Percentiles rank a stretch among this genome's conserved stretches.
Evolutionary conservation across 2,797 vertebrate genomes (phyloP).

Genomic region (Chaetophractus vellerosus): DNA sequence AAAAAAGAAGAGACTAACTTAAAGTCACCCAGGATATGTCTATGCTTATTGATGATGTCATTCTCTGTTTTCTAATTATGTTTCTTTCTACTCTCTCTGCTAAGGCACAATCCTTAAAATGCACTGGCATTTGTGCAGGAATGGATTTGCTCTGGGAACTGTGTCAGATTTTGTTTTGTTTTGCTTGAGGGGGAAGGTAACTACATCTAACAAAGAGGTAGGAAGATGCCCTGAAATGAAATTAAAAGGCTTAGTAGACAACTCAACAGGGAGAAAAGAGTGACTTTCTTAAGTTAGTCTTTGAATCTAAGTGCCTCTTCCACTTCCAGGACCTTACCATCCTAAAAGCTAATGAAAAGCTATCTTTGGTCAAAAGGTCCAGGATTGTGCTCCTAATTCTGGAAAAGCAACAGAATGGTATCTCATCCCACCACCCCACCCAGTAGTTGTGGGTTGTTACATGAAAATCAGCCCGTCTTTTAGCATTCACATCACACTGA

Average conservation of each 20-base stretch:
- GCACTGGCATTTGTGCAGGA: slow-evolving; percentile 34
- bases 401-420: slow-evolving; percentile 46
- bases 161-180: slow-evolving; percentile 60
- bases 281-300: slow-evolving; percentile 15
- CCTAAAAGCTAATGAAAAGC: slow-evolving; percentile 26
- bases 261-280: slow-evolving; percentile 35
- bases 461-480: background rate
- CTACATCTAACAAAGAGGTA: slow-evolving; percentile 12
- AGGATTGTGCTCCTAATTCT: background rate
- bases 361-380: background rate
- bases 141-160: slow-evolving; percentile 37
- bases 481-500: slow-evolving; percentile 24
- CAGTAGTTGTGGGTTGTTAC: slow-evolving; percentile 5
- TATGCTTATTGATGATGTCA: background rate
- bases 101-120: slow-evolving; percentile 66
- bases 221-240: slow-evolving; percentile 55
- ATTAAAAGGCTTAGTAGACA: slow-evolving; percentile 1
- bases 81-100: slow-evolving; percentile 56
- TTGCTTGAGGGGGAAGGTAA: background rate
- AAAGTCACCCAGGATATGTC: background rate
- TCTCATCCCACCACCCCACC: background rate
- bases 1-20: no score
- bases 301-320: slow-evolving; percentile 4
- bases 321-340: background rate
- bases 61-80: background rate